Conservation (phyloP, 2,113 vertebrate genomes). For the Chrysemys picta region DNA sequence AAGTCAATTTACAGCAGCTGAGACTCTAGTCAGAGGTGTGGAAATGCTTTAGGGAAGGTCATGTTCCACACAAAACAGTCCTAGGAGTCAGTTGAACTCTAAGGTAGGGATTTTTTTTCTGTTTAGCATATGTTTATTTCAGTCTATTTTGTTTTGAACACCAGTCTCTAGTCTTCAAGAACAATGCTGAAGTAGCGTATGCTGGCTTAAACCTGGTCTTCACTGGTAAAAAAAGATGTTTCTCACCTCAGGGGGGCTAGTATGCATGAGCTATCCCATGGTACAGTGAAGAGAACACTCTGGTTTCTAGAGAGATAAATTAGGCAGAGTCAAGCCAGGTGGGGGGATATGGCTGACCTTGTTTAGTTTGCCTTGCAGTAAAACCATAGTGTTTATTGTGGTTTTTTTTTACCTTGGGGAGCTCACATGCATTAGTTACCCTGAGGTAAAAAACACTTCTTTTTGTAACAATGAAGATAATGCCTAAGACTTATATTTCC, state of each 20-base stretch:
- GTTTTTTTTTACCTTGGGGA: background rate
- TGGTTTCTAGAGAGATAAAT: constrained; percentile 5
- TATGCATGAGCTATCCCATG: background rate
- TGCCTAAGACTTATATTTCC: background rate
- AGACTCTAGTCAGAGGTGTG: background rate
- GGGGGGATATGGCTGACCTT: background rate
- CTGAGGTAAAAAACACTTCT: background rate
- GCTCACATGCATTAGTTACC: background rate
- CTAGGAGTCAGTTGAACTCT: background rate
- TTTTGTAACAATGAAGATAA: background rate
- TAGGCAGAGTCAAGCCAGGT: background rate
- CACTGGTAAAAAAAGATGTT: background rate
- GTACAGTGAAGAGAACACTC: background rate
- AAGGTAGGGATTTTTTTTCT: background rate
- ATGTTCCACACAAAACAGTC: background rate
- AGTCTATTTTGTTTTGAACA: constrained; percentile 6
- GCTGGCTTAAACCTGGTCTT: background rate
- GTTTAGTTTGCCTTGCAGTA: background rate
- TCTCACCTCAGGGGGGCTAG: background rate
- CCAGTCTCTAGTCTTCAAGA: background rate
- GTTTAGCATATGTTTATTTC: background rate
- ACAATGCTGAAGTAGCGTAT: background rate
- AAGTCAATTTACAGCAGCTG: background rate
- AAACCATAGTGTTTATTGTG: background rate
- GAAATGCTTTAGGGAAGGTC: background rate